Percentiles rank a stretch among this genome's conserved stretches.
Evolutionary conservation across 2,797 vertebrate genomes (phyloP).

Genomic region (Melanotaenia trifasciata): DNA sequence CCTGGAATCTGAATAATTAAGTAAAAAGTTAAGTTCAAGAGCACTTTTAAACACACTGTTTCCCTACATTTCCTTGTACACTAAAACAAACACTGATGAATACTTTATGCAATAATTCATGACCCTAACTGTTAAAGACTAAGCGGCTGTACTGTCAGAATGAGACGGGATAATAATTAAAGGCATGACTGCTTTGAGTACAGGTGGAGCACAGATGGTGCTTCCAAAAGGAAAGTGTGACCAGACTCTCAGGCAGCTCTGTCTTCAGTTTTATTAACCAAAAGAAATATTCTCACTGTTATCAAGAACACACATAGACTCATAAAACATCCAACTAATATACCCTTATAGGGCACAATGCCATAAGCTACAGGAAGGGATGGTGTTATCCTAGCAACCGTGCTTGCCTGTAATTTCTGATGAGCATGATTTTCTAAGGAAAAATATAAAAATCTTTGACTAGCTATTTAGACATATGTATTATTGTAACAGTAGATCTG

Average conservation of each 20-base stretch:
- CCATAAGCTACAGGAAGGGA: not conserved
- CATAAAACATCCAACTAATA: not conserved
- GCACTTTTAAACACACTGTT: not conserved
- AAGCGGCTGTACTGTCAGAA: not conserved
- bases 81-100: not conserved
- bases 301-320: not conserved
- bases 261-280: not conserved
- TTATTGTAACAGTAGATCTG: too few relatives aligned
- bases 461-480: too few relatives aligned
- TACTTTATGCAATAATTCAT: not conserved
- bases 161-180: not conserved
- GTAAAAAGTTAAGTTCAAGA: not conserved
- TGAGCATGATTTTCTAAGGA: not conserved
- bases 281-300: not conserved
- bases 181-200: not conserved
- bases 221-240: not conserved
- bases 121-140: not conserved
- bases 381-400: not conserved
- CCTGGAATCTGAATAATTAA: not conserved
- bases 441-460: too few relatives aligned
- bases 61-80: not conserved
- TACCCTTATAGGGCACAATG: not conserved
- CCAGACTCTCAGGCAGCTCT: not conserved
- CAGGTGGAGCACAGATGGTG: not conserved
- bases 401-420: not conserved